Evolutionary conservation across 2,113 vertebrate species (phyloP).

Genomic region (Menura novaehollandiae): DNA sequence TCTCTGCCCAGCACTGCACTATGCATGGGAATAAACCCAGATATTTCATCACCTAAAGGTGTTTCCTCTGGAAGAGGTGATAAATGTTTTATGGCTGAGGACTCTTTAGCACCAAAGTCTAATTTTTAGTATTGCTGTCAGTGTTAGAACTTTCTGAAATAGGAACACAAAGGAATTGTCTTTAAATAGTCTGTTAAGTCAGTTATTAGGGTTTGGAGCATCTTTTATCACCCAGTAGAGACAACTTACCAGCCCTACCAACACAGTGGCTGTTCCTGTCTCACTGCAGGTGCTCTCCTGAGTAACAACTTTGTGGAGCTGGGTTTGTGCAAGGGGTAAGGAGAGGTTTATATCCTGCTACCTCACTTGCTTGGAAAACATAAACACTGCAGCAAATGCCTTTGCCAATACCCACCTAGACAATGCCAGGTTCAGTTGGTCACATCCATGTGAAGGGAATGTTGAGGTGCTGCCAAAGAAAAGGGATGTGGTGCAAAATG

Average conservation of each 20-base stretch:
- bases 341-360: background rate
- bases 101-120: background rate
- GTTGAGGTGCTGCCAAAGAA: background rate
- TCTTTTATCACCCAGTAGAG: background rate
- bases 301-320: background rate
- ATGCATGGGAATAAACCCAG: background rate
- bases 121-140: constrained; percentile 1
- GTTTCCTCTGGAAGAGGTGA: background rate
- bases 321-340: background rate
- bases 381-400: background rate
- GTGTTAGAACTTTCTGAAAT: background rate
- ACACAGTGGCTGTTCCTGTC: background rate
- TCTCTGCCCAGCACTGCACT: background rate
- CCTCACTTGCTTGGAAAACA: background rate
- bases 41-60: constrained; percentile 2
- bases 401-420: background rate
- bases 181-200: background rate
- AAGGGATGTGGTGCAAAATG: background rate
- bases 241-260: background rate
- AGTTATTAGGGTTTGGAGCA: background rate
- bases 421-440: background rate
- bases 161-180: background rate
- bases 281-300: background rate
- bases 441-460: background rate
- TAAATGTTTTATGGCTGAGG: background rate